phyloP scores from a whole-genome alignment of 2,797 vertebrate species.

The Eutrigla gurnardus region DNA sequence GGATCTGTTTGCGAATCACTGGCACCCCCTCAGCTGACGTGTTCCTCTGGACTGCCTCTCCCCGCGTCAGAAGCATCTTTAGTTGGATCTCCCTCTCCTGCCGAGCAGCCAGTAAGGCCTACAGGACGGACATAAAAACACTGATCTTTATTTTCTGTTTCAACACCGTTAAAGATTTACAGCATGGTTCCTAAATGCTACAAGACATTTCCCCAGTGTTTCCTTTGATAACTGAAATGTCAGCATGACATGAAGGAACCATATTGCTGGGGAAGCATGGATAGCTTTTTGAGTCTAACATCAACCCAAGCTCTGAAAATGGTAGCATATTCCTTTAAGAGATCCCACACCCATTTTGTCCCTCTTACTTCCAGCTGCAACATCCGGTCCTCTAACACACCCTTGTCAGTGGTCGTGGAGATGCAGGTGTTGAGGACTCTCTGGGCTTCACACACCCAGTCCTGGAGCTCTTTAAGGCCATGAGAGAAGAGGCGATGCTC shows the following conservation, averaged over 20 bases:
- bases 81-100: slow-evolving; percentile 98
- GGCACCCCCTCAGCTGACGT: slow-evolving; percentile 93
- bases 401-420: slow-evolving; percentile 91
- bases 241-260: not conserved
- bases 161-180: not conserved
- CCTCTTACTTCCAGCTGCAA: slow-evolving; percentile 92
- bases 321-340: not conserved
- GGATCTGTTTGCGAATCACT: slow-evolving; percentile 91
- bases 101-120: slow-evolving; percentile 91
- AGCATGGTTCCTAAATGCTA: not conserved
- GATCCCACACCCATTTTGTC: slow-evolving; percentile 1
- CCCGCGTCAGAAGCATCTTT: slow-evolving; percentile 93
- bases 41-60: slow-evolving; percentile 94
- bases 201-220: not conserved
- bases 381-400: slow-evolving; percentile 93
- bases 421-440: slow-evolving; percentile 90
- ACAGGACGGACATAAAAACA: slow-evolving; percentile 15
- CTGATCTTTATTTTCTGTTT: not conserved
- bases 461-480: slow-evolving; percentile 92
- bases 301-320: not conserved
- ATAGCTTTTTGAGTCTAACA: not conserved
- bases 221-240: slow-evolving; percentile 1
- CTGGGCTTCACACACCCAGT: slow-evolving; percentile 92
- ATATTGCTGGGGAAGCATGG: not conserved
- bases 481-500: slow-evolving; percentile 95